Base-by-base conservation (phyloP, 2,888 invertebrate genomes). In the Eupsilia transversa region DNA sequence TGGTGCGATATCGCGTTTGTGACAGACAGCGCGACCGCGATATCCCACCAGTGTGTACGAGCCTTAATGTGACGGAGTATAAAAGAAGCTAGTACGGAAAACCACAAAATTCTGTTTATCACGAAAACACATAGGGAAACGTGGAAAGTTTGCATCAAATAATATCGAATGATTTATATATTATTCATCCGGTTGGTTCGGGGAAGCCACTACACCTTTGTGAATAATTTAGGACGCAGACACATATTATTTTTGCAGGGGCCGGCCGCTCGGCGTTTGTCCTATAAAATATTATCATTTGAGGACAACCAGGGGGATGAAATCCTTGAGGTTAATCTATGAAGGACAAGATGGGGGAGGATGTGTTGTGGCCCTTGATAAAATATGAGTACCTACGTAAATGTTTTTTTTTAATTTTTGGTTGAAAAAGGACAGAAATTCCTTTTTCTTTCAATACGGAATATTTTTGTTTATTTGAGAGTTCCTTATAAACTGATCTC, bases 171-270 rank as follows among this genome's bases (percentile, higher is more conserved):
- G 93, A 90, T 93, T 92, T 91, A 94, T 96, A 93, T 94, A 92
- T 95, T 93, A 96, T 96, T 95, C 94, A 96, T 93, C 91, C 90
- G 90, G 90, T 90, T 85, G 90, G 89, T 89, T 88, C 91, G 90
- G 89, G 88, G 83, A 91, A 92, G 91, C 92, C 91, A 92, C 92
- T 93, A 93, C 91, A 94, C 93, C 93, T 95, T 93, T 93, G 93
- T 95, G 94, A 96, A 96, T 96, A 94, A 95, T 96, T 95, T 94
- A 95, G 90, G 87, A 82, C 88, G 87, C 88, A 93, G 92, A 92
- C 92, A 92, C 92, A 91, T 94, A 94, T 94, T 95, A 95, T 95
- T 94, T 95, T 95, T 94, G 94, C 91, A 93, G 89, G 94, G 94
- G 91, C 88, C 90, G 93, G 91, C 90, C 89, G 89, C 52, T 41